Conservation (phyloP, 2,888 invertebrate genomes). For the Pristionchus exspectatus region DNA sequence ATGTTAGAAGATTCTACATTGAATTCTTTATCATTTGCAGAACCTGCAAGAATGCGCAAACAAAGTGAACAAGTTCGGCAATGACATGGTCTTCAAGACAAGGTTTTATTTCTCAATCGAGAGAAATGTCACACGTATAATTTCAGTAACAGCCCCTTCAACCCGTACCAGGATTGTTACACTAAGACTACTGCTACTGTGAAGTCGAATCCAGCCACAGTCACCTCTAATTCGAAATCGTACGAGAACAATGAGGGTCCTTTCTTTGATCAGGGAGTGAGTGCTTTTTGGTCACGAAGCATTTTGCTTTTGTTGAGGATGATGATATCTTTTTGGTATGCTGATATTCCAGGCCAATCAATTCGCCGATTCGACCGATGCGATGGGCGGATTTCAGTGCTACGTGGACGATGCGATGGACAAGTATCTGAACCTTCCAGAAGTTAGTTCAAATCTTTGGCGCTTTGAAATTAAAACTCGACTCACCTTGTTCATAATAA, state of each 20-base stretch:
- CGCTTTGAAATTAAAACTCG: no score
- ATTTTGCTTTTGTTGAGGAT: no score
- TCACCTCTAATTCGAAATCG: slow-evolving; percentile 35
- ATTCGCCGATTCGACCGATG: slow-evolving; percentile 68
- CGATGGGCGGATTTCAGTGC: slow-evolving; percentile 66
- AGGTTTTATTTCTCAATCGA: neutral
- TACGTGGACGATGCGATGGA: slow-evolving; percentile 64
- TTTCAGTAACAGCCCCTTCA: slow-evolving; percentile 70
- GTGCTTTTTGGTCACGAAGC: neutral
- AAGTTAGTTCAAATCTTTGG: slow-evolving; percentile 55
- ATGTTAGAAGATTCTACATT: neutral
- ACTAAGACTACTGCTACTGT: no score
- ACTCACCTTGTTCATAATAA: no score
- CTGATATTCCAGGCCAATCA: slow-evolving; percentile 57
- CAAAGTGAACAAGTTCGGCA: slow-evolving; percentile 60
- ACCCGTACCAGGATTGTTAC: slow-evolving; percentile 71
- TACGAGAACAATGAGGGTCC: slow-evolving; percentile 60
- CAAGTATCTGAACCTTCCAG: slow-evolving; percentile 64
- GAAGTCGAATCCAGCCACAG: neutral
- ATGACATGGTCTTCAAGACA: slow-evolving; percentile 62
- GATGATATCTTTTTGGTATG: no score
- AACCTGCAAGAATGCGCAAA: slow-evolving; percentile 61
- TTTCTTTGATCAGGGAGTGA: slow-evolving; percentile 67
- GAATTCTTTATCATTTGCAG: neutral
- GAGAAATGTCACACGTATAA: neutral